These are phyloP conservation scores for Gavialis gangeticus DNA, from an alignment of 2,113 vertebrate species.

Conservation along the genomic window DNA sequence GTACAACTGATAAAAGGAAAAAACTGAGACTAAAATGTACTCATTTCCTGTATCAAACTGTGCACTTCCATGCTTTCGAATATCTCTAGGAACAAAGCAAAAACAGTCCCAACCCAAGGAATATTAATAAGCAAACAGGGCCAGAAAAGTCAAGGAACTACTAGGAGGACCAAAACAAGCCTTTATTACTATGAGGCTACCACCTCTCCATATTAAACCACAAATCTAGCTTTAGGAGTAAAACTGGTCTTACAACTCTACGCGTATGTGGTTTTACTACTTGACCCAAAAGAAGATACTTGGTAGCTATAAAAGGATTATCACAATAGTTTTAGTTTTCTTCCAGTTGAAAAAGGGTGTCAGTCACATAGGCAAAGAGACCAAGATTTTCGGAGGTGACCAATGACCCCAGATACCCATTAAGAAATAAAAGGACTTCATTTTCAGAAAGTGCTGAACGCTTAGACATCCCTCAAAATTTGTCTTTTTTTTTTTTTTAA, in stretches of 20 bases:
- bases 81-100: neutral
- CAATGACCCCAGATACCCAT: neutral
- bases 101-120: neutral
- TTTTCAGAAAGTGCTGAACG: neutral
- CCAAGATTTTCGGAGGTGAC: neutral
- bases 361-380: neutral
- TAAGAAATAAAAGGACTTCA: neutral
- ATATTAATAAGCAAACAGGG: accelerated
- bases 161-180: neutral
- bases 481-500: too few relatives aligned
- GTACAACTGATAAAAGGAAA: neutral
- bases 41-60: neutral
- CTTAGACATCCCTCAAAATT: neutral
- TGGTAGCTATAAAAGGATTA: accelerated
- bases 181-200: neutral
- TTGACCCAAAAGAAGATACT: neutral
- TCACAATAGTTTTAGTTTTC: neutral
- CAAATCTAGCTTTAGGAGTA: neutral
- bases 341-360: neutral
- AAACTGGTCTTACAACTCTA: accelerated
- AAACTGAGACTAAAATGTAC: neutral
- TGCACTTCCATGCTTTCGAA: neutral
- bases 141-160: neutral
- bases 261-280: neutral
- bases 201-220: neutral